Evolutionary conservation across 2,888 invertebrate species (phyloP).

Genomic region (Pseudolycoriella hygida): DNA sequence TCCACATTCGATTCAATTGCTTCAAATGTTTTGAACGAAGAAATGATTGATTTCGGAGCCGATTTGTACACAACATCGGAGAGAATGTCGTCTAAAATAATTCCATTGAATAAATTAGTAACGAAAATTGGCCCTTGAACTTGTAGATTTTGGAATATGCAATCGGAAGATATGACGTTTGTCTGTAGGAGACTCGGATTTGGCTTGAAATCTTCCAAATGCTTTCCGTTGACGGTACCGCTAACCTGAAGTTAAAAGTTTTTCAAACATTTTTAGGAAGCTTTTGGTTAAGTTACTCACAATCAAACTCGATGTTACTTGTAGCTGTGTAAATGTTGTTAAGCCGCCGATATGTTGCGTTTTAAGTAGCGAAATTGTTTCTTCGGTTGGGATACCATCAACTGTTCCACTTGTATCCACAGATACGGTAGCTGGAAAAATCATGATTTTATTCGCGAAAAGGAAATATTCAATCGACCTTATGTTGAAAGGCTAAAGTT

Average conservation of each 20-base stretch:
- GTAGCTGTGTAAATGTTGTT: conserved; percentile 34
- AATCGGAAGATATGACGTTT: conserved; percentile 24
- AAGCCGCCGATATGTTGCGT: conserved; percentile 27
- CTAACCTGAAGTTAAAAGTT: conserved; percentile 26
- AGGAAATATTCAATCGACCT: no score
- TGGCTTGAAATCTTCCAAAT: conserved; percentile 25
- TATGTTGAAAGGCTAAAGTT: no score
- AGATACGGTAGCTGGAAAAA: conserved; percentile 12
- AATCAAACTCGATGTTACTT: conserved; percentile 30
- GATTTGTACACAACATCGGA: conserved; percentile 30
- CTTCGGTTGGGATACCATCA: conserved; percentile 29
- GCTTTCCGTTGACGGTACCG: conserved; percentile 30
- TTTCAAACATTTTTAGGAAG: conserved; percentile 1
- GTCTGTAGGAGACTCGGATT: conserved; percentile 32
- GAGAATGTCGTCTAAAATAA: conserved; percentile 24
- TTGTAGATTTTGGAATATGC: conserved; percentile 31
- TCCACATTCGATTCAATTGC: conserved; percentile 26
- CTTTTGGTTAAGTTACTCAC: conserved; percentile 26
- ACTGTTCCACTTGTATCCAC: conserved; percentile 27
- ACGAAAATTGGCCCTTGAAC: conserved; percentile 33
- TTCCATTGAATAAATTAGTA: conserved; percentile 26
- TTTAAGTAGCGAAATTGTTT: conserved; percentile 30
- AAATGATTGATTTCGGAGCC: conserved; percentile 9
- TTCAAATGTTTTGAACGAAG: conserved; percentile 30
- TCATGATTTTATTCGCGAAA: background rate